Base-by-base conservation (phyloP, 2,888 invertebrate genomes). In the Drosophila mercatorum region DNA sequence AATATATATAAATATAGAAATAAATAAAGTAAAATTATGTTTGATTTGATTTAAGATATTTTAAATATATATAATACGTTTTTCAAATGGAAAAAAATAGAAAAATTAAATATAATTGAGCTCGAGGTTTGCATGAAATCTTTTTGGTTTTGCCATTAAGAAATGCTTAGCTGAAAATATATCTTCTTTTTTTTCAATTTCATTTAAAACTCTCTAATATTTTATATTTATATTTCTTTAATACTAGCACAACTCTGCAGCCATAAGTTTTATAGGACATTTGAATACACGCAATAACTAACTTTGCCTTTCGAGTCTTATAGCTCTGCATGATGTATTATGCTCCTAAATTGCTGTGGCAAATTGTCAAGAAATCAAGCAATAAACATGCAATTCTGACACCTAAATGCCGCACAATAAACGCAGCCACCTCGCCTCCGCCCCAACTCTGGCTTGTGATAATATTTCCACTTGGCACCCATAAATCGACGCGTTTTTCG, bases 391-490 rank as follows among this genome's bases (percentile, higher is more conserved):
- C 51, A 46, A 57, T 62, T 73, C 65, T 52, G 64, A 47, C 70
- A 66, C 52, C 56, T 14, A 47, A 46, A 34, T 52, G 44, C 52
- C 44, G 49, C 43, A 41, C 47, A 12, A 52, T 44, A 53, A 62
- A 43, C 41, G 28, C 31, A 10, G n/a, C n/a, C 31, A n/a, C 31
- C 7, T 34, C 31, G 6, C 31, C 28, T n/a, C 14, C 12, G 31
- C 17, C 5, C 49, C 6, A 5, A 34, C 0, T n/a, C 11, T 11
- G 17, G 34, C 51, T 60, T 86, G 68, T 74, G 80, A 83, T 80
- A 86, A 78, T 80, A 88, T 88, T 86, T 86, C 68, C 83, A 86
- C 78, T 83, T 86, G 83, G 66, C 81, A 71, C 71, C 80, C 88
- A 88, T 88, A 88, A 86, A 88, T 83, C 73, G 83, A 73, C 58